These are phyloP conservation scores for Nestor notabilis DNA, from an alignment of 2,113 vertebrate species.

Conservation along the genomic window DNA sequence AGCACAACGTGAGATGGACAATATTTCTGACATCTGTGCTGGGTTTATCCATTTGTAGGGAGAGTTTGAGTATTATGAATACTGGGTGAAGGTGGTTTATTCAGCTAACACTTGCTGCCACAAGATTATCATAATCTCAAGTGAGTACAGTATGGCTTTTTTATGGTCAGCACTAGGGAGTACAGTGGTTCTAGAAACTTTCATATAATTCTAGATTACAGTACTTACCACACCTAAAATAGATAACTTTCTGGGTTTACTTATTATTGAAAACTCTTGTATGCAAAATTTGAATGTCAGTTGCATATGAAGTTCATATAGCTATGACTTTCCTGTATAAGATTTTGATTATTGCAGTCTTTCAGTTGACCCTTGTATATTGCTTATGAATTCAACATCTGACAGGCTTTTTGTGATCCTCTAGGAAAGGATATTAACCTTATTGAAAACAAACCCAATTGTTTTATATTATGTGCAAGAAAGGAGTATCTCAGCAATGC, in stretches of 20 bases:
- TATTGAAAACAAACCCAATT: neutral
- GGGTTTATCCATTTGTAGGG: neutral
- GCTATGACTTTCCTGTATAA: neutral
- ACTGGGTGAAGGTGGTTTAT: neutral
- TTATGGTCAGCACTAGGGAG: neutral
- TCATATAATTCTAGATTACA: neutral
- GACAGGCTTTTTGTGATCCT: neutral
- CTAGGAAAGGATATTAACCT: neutral
- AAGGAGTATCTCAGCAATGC: neutral
- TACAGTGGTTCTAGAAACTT: neutral
- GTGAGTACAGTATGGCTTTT: rapidly evolving
- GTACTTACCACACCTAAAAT: neutral
- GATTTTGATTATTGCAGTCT: neutral
- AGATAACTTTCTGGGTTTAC: neutral
- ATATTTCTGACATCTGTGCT: neutral
- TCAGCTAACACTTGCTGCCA: neutral
- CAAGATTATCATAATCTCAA: neutral
- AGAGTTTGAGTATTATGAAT: neutral
- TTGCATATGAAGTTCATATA: neutral
- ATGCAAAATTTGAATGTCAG: neutral
- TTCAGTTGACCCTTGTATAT: neutral
- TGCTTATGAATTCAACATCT: neutral
- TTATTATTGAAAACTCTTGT: neutral
- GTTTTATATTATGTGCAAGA: neutral
- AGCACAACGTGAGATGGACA: rapidly evolving